Base-by-base conservation (phyloP, 2,797 vertebrate genomes). In the Darevskia nairensis region DNA sequence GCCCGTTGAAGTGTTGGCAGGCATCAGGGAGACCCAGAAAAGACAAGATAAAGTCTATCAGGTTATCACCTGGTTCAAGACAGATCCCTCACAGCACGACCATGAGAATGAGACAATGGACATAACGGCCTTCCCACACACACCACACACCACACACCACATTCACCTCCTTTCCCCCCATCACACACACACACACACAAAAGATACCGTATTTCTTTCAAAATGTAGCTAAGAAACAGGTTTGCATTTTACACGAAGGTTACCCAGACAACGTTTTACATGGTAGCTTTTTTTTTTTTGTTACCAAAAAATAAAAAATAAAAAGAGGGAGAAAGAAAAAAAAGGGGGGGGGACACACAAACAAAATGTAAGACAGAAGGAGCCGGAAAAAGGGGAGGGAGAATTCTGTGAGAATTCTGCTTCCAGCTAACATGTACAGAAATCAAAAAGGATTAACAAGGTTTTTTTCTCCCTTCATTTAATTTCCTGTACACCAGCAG, bases 11-110 rank as follows among this genome's bases (percentile, higher is more conserved):
- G 98, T 98, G 98, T 98, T 98, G 98, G 97, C 97, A 97, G 98
- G 97, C 97, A 98, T 98, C 97, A 97, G 95, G 96, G 97, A 98
- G 97, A 98, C 97, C 96, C 93, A 95, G 95, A 94, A 95, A 98
- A 98, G 98, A 99, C 98, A 98, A 99, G 98, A 99, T 99, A 99
- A 98, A 98, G 98, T 98, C 98, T 98, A 97, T 97, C 97, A 96
- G 98, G 98, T 99, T 98, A 99, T 99, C 99, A 97, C 97, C 98
- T 97, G 97, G 98, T 98, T 98, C 95, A 97, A 98, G 98, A 97
- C 94, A 69, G 97, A 97, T 97, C 96, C 97, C 96, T 97, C 97
- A 97, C 97, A 97, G 97, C 97, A 94, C 97, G 97, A 96, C 98
- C 97, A 97, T 91, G 93, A 96, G 97, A 97, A 98, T 91, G 82